Percentiles rank a stretch among this genome's conserved stretches.
These are phyloP conservation scores for Halyomorpha halys DNA, from an alignment of 1,140 invertebrate species.

Conservation along the genomic window DNA sequence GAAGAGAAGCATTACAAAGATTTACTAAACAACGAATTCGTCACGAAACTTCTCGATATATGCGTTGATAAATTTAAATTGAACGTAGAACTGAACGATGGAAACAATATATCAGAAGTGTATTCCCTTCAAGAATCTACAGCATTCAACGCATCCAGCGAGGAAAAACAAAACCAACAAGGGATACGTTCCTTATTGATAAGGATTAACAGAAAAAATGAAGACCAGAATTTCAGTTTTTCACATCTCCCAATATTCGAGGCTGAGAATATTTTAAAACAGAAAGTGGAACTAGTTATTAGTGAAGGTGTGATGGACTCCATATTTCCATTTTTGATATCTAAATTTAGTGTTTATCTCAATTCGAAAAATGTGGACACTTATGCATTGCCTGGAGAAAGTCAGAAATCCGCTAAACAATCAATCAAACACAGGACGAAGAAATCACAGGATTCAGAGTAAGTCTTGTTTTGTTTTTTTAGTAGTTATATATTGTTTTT, in stretches of 20 bases:
- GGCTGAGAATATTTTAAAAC: constrained; percentile 15
- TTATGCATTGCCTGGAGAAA: neutral
- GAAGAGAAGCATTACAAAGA: constrained; percentile 18
- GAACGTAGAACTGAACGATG: neutral
- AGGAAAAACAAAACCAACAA: neutral
- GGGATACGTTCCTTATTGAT: neutral
- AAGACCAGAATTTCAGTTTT: neutral
- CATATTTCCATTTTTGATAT: constrained; percentile 56
- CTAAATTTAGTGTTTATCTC: constrained; percentile 33
- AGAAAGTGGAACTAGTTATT: constrained; percentile 49
- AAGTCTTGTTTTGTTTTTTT: constrained; percentile 15
- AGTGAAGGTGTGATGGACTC: constrained; percentile 69
- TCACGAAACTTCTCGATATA: constrained; percentile 1
- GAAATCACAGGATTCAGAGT: constrained; percentile 2
- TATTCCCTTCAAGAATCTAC: neutral
- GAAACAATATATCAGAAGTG: neutral
- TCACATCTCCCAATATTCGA: neutral
- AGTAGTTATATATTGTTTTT: too few species aligned
- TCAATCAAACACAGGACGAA: neutral
- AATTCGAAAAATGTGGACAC: constrained; percentile 16
- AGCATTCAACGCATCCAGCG: neutral
- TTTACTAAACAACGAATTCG: neutral
- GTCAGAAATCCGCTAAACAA: neutral
- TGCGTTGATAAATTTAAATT: constrained; percentile 10
- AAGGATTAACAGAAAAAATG: constrained; percentile 4